Conservation (phyloP, 2,797 vertebrate species). For the Cuculus canorus region DNA sequence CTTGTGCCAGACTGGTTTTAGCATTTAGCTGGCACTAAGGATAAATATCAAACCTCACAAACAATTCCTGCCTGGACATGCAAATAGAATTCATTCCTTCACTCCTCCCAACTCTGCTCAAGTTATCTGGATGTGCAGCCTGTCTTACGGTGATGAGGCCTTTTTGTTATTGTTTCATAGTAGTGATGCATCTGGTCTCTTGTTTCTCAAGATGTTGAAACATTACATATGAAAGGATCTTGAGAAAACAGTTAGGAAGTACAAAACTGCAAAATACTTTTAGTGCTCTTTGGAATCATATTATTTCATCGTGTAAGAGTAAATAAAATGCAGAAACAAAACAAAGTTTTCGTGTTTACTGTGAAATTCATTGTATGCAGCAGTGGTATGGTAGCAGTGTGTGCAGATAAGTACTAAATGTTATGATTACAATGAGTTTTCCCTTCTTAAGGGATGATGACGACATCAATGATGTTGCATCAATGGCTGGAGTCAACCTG, state of each 20-base stretch:
- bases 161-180: not conserved
- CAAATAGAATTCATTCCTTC: slow-evolving; percentile 12
- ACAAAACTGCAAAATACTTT: not conserved
- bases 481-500: slow-evolving; percentile 95
- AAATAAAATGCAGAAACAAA: slow-evolving; percentile 3
- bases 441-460: slow-evolving; percentile 87
- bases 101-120: not conserved
- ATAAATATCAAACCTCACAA: not conserved
- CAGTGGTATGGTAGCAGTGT: not conserved
- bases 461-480: slow-evolving; percentile 94
- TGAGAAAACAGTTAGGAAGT: not conserved
- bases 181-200: not conserved
- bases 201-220: not conserved
- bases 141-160: not conserved
- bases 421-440: not conserved
- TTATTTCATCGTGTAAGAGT: not conserved
- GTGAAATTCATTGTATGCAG: not conserved
- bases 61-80: slow-evolving; percentile 23
- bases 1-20: slow-evolving; percentile 26
- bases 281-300: not conserved
- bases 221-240: not conserved
- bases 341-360: not conserved
- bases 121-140: not conserved
- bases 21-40: slow-evolving; percentile 2
- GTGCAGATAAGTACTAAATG: not conserved